Conservation (phyloP, 1,140 invertebrate genomes). For the Asobara japonica region DNA sequence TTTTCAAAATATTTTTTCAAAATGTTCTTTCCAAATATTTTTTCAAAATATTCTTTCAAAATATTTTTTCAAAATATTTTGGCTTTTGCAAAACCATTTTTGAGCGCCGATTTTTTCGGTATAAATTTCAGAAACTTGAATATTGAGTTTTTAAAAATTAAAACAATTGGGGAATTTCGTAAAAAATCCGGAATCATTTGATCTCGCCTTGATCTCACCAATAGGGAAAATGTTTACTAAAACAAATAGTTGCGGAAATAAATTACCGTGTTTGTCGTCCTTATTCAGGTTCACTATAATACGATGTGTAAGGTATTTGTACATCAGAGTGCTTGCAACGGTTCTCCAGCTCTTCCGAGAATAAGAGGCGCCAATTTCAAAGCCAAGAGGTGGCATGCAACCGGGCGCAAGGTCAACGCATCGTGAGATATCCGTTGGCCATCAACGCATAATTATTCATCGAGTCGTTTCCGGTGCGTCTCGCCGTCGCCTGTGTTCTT, state of each 20-base stretch:
- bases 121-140: too few species aligned
- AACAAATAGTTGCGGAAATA: not conserved
- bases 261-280: conserved; percentile 10
- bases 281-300: conserved; percentile 6
- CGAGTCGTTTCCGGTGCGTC: conserved; percentile 15
- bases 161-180: too few species aligned
- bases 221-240: not conserved
- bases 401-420: conserved; percentile 11
- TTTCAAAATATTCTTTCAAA: too few species aligned
- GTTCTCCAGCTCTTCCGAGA: conserved; percentile 6
- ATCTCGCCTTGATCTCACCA: not conserved
- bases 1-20: too few species aligned
- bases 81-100: too few species aligned
- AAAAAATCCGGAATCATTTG: not conserved
- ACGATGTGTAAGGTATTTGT: conserved; percentile 9
- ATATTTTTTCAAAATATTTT: too few species aligned
- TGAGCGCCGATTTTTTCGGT: too few species aligned
- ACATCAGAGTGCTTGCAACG: conserved; percentile 15
- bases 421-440: conserved; percentile 19
- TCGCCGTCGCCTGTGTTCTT: not conserved
- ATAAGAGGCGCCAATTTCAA: conserved; percentile 5
- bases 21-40: too few species aligned
- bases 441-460: conserved; percentile 20
- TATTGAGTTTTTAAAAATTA: too few species aligned
- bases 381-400: not conserved